These are phyloP conservation scores for Chaetodon trifasciatus DNA, from an alignment of 2,797 vertebrate species.

Conservation along the genomic window DNA sequence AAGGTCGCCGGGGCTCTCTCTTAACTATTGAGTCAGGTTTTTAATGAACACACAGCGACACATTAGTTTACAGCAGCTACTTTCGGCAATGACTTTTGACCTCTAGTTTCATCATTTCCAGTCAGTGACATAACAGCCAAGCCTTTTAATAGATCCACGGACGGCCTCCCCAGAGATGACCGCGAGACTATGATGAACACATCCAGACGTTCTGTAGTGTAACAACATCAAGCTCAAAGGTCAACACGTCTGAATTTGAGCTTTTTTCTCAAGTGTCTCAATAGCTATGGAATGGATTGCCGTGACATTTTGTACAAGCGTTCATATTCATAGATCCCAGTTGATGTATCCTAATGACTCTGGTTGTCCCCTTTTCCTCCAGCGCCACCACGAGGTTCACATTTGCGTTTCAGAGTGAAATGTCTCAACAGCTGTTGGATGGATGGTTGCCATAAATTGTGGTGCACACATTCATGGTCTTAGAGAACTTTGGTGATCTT, in stretches of 20 bases:
- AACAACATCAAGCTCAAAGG: background rate
- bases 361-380: too few relatives aligned
- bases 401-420: too few relatives aligned
- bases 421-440: too few relatives aligned
- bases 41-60: slow-evolving; percentile 36
- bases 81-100: slow-evolving; percentile 36
- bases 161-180: background rate
- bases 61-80: slow-evolving; percentile 31
- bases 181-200: background rate
- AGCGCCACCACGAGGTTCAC: too few relatives aligned
- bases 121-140: slow-evolving; percentile 17
- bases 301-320: too few relatives aligned
- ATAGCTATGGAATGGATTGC: too few relatives aligned
- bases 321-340: too few relatives aligned
- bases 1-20: slow-evolving; percentile 5
- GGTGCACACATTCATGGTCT: background rate
- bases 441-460: background rate
- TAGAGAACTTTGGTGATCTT: too few relatives aligned
- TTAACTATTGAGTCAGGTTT: slow-evolving; percentile 37
- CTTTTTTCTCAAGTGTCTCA: background rate
- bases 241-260: background rate
- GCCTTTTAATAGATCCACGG: slow-evolving; percentile 25
- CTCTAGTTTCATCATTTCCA: slow-evolving; percentile 19
- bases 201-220: background rate
- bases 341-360: too few relatives aligned